Evolutionary conservation across 2,113 vertebrate genomes (phyloP), one percentile per base, ranked within the genome.

Genomic region (Microtus montanus): DNA sequence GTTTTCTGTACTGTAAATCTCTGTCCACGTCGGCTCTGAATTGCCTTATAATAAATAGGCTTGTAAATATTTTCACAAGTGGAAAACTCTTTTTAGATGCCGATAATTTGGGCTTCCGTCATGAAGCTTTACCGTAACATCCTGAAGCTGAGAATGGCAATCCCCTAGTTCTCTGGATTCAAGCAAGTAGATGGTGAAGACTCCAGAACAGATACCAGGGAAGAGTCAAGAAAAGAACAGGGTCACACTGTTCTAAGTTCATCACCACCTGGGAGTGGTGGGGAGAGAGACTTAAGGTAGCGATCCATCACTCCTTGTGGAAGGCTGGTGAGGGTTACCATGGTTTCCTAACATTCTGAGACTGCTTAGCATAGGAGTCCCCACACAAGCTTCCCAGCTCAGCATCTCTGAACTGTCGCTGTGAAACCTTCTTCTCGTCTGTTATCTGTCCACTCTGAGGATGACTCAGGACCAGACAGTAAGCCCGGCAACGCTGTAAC

Each of bases 1-100:
- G 77, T 26, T 89, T 22, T 63, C 61, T 78, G 33, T 74, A 89
- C n/a, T 58, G 12, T 61, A 41, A 54, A 26, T 44, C 64, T 28
- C 44, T 9, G 70, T 77, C 58, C 52, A 88, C 2, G 0, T 17
- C 73, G 58, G 35, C 44, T 94, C 35, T 14, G 30, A 41, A n/a
- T 93, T 28, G 33, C 13, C 73, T 78, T 90, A 66, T 52, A 33
- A 84, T 24, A 38, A 33, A 84, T 24, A 38, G 41, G 35, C 30
- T 28, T 75, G 44, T 44, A 82, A 94, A 41, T 44, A 68, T 63
- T 91, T 96, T 85, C 66, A 73, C 38, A 77, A 92, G n/a, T 61
- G 30, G 91, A 28, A 90, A 84, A 47, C 86, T 90, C 68, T 89
- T 66, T 87, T 35, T 47, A 80, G 93, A 84, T 9, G 2, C 52